phyloP scores from a whole-genome alignment of 2,797 vertebrate genomes.

The Sebastes trivittatus region DNA sequence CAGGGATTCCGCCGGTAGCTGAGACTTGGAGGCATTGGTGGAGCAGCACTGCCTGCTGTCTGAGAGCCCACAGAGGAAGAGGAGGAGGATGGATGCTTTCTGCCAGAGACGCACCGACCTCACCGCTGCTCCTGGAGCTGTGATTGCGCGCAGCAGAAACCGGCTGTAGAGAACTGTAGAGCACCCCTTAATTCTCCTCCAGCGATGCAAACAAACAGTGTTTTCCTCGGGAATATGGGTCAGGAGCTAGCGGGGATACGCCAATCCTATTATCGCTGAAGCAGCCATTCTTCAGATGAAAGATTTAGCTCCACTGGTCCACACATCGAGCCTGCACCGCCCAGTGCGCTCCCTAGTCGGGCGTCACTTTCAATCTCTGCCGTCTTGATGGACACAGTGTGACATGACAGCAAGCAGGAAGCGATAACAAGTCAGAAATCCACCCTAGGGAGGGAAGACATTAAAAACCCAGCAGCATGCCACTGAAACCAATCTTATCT shows the following conservation, averaged over 20 bases:
- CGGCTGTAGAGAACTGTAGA: conserved; percentile 17
- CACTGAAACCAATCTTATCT: conserved; percentile 9
- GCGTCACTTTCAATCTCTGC: conserved; percentile 47
- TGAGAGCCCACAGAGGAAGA: conserved; percentile 37
- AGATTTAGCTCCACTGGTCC: conserved; percentile 58
- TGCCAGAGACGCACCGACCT: conserved; percentile 56
- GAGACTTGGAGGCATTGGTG: conserved; percentile 27
- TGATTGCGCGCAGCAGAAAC: conserved; percentile 54
- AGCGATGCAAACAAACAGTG: conserved; percentile 22
- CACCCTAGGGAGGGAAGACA: background rate
- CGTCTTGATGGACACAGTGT: conserved; percentile 42
- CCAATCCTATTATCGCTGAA: conserved; percentile 32
- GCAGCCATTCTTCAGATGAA: conserved; percentile 55
- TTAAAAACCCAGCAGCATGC: conserved; percentile 3
- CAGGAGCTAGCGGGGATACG: conserved; percentile 18
- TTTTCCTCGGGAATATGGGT: conserved; percentile 14
- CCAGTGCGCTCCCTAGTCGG: conserved; percentile 44
- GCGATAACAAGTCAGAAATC: conserved; percentile 33
- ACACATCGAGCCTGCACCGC: conserved; percentile 33
- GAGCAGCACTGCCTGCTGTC: conserved; percentile 29
- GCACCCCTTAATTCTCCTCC: conserved; percentile 18
- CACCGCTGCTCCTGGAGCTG: conserved; percentile 58
- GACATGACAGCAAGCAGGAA: conserved; percentile 56
- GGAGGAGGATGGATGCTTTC: conserved; percentile 47
- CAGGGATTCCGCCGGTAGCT: background rate